Evolutionary conservation across 1,140 invertebrate species (phyloP).

Genomic region (Halesus radiatus): DNA sequence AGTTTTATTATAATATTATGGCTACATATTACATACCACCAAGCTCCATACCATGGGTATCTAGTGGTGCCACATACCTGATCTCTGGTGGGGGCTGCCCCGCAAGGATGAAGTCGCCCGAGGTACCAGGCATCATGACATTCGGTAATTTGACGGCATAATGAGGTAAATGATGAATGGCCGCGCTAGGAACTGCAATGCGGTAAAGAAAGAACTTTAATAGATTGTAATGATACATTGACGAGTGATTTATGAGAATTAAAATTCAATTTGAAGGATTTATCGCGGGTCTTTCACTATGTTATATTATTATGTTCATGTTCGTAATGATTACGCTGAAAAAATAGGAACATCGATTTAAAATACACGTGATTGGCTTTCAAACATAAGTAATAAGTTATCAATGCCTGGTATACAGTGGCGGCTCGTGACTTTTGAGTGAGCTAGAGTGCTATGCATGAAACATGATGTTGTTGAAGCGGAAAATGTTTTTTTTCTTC

Average conservation of each 20-base stretch:
- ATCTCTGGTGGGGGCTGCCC: background rate
- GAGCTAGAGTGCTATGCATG: too few species aligned
- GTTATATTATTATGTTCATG: too few species aligned
- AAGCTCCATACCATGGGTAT: background rate
- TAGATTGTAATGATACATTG: constrained; percentile 4
- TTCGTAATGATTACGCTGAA: too few species aligned
- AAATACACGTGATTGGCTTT: too few species aligned
- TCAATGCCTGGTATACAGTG: background rate
- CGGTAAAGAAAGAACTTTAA: background rate
- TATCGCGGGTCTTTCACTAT: background rate
- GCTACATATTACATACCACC: background rate
- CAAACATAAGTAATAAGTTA: background rate
- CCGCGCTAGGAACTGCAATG: background rate
- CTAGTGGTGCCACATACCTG: background rate
- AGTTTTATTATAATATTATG: background rate
- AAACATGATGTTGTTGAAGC: too few species aligned
- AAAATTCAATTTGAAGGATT: background rate
- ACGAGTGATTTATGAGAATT: background rate
- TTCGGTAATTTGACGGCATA: constrained; percentile 12
- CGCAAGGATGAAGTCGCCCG: background rate
- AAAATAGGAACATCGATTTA: too few species aligned
- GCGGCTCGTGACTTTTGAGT: too few species aligned
- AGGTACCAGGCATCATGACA: background rate
- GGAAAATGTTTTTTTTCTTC: too few species aligned
- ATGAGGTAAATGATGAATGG: constrained; percentile 11